Evolutionary conservation across 1,140 invertebrate species (phyloP), one percentile per base, ranked within the genome.

Genomic region (Hycleus phaleratus): DNA sequence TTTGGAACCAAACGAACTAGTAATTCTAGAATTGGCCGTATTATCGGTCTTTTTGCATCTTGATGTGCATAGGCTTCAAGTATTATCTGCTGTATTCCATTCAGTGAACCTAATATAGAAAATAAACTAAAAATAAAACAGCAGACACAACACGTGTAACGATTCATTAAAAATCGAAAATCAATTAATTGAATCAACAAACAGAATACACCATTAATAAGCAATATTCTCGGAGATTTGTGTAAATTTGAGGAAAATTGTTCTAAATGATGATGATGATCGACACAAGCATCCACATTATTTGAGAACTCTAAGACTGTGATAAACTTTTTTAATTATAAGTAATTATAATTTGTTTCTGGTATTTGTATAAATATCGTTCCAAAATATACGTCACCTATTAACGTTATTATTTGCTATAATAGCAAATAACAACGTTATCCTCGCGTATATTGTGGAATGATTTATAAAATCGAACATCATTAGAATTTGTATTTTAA

Each of bases 1-100:
- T 60, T 67, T 70, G 68, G 67, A 68, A 68, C 68, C 67, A 70
- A 70, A 68, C 67, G 66, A 67, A 66, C 61, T 68, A 68, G 67
- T 67, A 68, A 53, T 66, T 65, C 55, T 65, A 64, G 55, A 60
- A 61, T 32, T 52, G 64, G 56, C 59, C 62, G 59, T 56, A 40
- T 59, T 46, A 49, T 50, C 56, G 63, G 59, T 62, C 61, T 61
- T 66, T 64, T 67, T 64, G 64, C 66, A 67, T 70, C 63, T 70
- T 52, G 62, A 66, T 70, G 67, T 69, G 67, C 66, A 66, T 70
- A 65, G 59, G 65, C 67, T 70, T 70, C 62, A 65, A 68, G 65
- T 68, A 70, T 67, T 65, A 68, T 64, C 59, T 65, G 60, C 60
- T 64, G 61, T 60, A 65, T 61, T 64, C 59, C 68, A 69, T 69